Percentiles rank a stretch among this genome's conserved stretches.
These are phyloP conservation scores for Fragum sueziense DNA, from an alignment of 2,888 invertebrate species.

Conservation along the genomic window DNA sequence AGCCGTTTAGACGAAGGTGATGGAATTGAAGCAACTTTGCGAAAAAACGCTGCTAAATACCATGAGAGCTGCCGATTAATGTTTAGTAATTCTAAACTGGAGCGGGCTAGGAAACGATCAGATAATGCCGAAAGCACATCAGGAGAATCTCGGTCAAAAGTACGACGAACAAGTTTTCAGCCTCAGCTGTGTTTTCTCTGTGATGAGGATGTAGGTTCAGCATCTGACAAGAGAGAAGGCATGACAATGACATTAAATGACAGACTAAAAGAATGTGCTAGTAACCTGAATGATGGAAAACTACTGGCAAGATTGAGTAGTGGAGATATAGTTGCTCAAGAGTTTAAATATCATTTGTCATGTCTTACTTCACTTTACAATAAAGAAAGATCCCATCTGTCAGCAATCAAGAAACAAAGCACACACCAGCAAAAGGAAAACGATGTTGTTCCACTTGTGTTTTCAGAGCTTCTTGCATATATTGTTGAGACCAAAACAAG, in stretches of 20 bases:
- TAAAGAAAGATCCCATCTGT: conserved; percentile 36
- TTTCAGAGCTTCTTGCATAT: conserved; percentile 41
- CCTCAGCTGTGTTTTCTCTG: conserved; percentile 46
- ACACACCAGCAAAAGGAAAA: neutral
- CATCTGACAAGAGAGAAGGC: conserved; percentile 43
- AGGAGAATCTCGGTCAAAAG: neutral
- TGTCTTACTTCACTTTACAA: conserved; percentile 55
- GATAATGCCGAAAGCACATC: neutral
- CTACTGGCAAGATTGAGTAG: conserved; percentile 53
- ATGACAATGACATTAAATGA: conserved; percentile 57
- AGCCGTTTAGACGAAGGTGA: conserved; percentile 51
- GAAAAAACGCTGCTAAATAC: conserved; percentile 53
- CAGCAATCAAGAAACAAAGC: conserved; percentile 1
- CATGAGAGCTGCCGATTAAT: conserved; percentile 47
- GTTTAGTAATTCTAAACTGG: conserved; percentile 55
- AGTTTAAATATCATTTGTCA: conserved; percentile 54
- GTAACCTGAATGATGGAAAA: conserved; percentile 52
- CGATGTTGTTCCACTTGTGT: conserved; percentile 10
- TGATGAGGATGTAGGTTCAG: conserved; percentile 27
- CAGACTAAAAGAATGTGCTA: conserved; percentile 52
- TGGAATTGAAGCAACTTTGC: conserved; percentile 57
- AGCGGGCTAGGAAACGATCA: conserved; percentile 36
- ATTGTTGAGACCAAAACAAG: conserved; percentile 52
- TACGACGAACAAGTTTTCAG: conserved; percentile 5
- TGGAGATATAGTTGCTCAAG: conserved; percentile 63